Base-by-base conservation (phyloP, 1,140 invertebrate species). In the Lasioglossum albipes region DNA sequence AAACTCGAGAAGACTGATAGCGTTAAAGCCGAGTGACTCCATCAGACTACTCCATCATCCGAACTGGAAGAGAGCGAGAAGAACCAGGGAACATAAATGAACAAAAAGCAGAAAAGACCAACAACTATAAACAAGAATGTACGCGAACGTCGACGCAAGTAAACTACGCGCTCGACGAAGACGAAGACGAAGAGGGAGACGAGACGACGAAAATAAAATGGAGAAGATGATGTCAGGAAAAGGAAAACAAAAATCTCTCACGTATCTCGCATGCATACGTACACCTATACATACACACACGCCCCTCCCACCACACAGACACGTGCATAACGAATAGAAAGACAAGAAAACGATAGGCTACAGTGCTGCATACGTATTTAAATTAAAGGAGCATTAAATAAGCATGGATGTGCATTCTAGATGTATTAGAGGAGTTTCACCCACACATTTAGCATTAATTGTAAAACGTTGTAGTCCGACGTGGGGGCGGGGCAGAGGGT, bases 341-440 rank as follows among this genome's bases (percentile, higher is more conserved):
- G 70, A 52, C 45, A 49, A 68, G 75, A 69, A 81, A 83, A 81
- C 65, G 81, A 89, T 89, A 89, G 86, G 86, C 83, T 88, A 86
- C 79, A 85, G 78, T 90, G 84, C 85, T 78, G 82, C 88, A 88
- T 86, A 90, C 78, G 65, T 79, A 86, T 85, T 88, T 87, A 81
- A 88, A 79, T 84, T 84, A 88, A 86, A 85, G 73, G 87, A 85
- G 83, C 82, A 89, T 89, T 89, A 88, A 82, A 82, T 90, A 89
- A 90, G 85, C 84, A 89, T 90, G 87, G 81, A 81, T 89, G 89
- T 90, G 81, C 89, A 88, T 87, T 80, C 81, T 89, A 90, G 83
- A 87, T 85, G 84, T 88, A 81, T 87, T 88, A 86, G 86, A 86
- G 80, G 62, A 89, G 74, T 86, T 85, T 86, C 78, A 89, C 75